Conservation (phyloP, 2,113 vertebrate species). For the Misgurnus mizolepis region DNA sequence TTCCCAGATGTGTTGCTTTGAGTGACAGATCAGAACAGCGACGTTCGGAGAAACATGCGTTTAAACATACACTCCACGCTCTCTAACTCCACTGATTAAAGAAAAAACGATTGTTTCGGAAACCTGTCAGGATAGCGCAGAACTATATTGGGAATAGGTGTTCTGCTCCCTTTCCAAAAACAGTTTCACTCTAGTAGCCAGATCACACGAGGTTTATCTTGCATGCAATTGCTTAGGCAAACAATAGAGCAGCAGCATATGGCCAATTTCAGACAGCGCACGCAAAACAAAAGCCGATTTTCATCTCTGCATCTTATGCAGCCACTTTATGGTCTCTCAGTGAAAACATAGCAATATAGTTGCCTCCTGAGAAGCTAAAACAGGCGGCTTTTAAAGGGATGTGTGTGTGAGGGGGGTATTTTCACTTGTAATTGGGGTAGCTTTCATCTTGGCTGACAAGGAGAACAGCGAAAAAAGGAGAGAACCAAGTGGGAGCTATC, state of each 20-base stretch:
- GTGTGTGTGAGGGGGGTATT: conserved; percentile 75
- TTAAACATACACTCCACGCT: conserved; percentile 23
- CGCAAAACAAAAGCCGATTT: conserved; percentile 59
- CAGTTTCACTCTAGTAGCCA: conserved; percentile 58
- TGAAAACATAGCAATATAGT: conserved; percentile 64
- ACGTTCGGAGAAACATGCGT: conserved; percentile 16
- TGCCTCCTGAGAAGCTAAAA: conserved; percentile 53
- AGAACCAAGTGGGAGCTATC: conserved; percentile 84
- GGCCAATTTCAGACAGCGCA: conserved; percentile 62
- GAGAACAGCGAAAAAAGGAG: conserved; percentile 71
- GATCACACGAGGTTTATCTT: conserved; percentile 62
- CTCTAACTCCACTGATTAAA: conserved; percentile 28
- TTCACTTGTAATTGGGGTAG: conserved; percentile 81
- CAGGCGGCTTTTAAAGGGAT: conserved; percentile 46
- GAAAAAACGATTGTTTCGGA: conserved; percentile 7
- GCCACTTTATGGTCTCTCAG: conserved; percentile 65
- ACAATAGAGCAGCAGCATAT: conserved; percentile 60
- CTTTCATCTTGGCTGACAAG: conserved; percentile 91
- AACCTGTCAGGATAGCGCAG: conserved; percentile 7
- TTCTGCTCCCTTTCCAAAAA: conserved; percentile 42
- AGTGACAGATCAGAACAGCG: conserved; percentile 43
- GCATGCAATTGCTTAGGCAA: conserved; percentile 69
- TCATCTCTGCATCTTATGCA: conserved; percentile 70
- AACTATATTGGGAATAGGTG: conserved; percentile 38
- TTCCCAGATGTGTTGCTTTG: conserved; percentile 22